phyloP scores from a whole-genome alignment of 2,113 vertebrate species.

The Mirounga angustirostris region DNA sequence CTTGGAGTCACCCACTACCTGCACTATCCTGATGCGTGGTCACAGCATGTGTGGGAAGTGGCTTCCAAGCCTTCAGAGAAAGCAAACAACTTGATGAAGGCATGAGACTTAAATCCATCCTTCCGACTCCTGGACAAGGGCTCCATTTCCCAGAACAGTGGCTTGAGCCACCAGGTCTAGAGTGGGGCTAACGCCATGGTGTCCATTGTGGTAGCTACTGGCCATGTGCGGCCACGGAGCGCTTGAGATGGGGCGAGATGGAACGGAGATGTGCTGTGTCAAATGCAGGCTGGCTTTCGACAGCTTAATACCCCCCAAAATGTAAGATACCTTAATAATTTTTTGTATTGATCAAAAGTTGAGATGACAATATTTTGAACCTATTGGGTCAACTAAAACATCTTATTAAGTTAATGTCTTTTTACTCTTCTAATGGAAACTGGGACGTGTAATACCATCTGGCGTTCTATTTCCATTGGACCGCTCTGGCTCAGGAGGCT shows the following conservation, averaged over 20 bases:
- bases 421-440: not conserved
- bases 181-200: not conserved
- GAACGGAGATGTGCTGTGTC: not conserved
- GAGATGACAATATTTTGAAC: not conserved
- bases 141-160: not conserved
- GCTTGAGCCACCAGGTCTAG: not conserved
- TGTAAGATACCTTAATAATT: not conserved
- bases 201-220: not conserved
- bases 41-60: not conserved
- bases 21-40: rapidly evolving
- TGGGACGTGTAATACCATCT: not conserved
- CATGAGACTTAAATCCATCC: rapidly evolving
- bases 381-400: not conserved
- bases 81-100: not conserved
- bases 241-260: not conserved
- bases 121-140: not conserved
- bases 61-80: not conserved
- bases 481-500: too few species aligned
- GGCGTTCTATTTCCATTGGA: not conserved
- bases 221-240: not conserved
- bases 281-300: not conserved
- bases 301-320: not conserved
- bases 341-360: not conserved
- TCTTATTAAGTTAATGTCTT: not conserved
- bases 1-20: too few species aligned